Percentiles rank a stretch among this genome's conserved stretches.
phyloP scores from a whole-genome alignment of 1,140 invertebrate species.

The Temnothorax curvispinosus region DNA sequence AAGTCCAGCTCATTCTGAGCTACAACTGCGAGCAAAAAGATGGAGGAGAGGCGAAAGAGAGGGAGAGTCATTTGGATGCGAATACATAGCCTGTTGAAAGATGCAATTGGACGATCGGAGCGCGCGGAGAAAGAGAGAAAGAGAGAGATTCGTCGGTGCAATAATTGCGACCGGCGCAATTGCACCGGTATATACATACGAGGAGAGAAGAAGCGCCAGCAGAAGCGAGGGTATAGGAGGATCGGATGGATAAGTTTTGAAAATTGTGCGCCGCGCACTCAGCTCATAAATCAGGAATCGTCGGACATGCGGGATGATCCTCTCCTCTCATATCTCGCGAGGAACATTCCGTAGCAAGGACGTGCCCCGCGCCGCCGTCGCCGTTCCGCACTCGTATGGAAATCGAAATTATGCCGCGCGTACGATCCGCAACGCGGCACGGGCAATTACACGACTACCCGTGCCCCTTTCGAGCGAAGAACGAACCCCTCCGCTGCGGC shows the following conservation, averaged over 20 bases:
- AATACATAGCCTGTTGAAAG: constrained; percentile 55
- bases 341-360: constrained; percentile 21
- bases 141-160: constrained; percentile 40
- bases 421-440: not conserved
- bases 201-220: constrained; percentile 6
- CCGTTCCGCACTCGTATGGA: constrained; percentile 56
- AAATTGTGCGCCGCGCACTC: constrained; percentile 38
- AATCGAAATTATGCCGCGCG: constrained; percentile 65
- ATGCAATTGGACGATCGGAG: constrained; percentile 59
- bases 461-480: constrained; percentile 58
- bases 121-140: not conserved
- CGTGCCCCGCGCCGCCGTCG: constrained; percentile 21
- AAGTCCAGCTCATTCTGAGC: constrained; percentile 23
- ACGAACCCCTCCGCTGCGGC: constrained; percentile 44
- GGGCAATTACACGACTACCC: constrained; percentile 62
- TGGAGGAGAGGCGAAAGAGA: not conserved
- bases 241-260: constrained; percentile 68
- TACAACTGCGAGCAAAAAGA: constrained; percentile 14
- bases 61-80: constrained; percentile 27
- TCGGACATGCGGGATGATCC: constrained; percentile 67
- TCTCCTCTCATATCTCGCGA: constrained; percentile 51
- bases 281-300: constrained; percentile 79
- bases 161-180: constrained; percentile 68
- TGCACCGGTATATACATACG: constrained; percentile 37
- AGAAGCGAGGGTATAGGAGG: not conserved